Conservation (phyloP, 2,888 invertebrate genomes). For the Cerceris rybyensis region DNA sequence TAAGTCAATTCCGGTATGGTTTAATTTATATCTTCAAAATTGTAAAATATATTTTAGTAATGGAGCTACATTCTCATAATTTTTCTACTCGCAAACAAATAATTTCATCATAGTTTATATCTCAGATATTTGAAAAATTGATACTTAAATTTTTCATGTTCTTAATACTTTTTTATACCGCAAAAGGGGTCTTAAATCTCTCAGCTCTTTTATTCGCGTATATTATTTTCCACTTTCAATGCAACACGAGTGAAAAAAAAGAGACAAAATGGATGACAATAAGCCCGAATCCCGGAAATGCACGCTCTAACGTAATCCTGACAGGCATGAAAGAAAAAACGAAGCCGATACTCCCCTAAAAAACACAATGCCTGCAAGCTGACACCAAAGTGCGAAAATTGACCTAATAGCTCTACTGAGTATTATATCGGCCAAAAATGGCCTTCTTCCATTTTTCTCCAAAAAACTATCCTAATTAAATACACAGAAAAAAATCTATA, state of each 20-base stretch:
- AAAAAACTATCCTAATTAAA: constrained; percentile 42
- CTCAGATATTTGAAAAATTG: neutral
- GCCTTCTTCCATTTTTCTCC: constrained; percentile 25
- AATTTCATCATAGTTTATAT: too few relatives aligned
- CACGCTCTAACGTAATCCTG: constrained; percentile 54
- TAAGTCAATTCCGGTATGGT: neutral
- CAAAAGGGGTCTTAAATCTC: too few relatives aligned
- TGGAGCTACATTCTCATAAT: neutral
- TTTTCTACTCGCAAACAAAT: too few relatives aligned
- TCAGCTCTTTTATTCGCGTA: too few relatives aligned
- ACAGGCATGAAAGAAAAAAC: constrained; percentile 10
- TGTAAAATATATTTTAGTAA: neutral
- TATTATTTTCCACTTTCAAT: neutral
- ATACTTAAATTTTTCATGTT: neutral
- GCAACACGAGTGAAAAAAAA: constrained; percentile 29
- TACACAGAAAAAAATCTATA: constrained; percentile 22
- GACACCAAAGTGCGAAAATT: constrained; percentile 44
- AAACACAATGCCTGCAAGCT: constrained; percentile 55
- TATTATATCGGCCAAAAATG: constrained; percentile 16
- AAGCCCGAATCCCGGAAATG: constrained; percentile 42
- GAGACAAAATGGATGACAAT: constrained; percentile 53
- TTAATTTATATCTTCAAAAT: neutral
- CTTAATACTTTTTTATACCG: too few relatives aligned
- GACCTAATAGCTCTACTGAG: constrained; percentile 41
- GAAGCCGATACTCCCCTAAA: constrained; percentile 47